phyloP scores from a whole-genome alignment of 2,888 invertebrate species.

The Halictus quadricinctus region DNA sequence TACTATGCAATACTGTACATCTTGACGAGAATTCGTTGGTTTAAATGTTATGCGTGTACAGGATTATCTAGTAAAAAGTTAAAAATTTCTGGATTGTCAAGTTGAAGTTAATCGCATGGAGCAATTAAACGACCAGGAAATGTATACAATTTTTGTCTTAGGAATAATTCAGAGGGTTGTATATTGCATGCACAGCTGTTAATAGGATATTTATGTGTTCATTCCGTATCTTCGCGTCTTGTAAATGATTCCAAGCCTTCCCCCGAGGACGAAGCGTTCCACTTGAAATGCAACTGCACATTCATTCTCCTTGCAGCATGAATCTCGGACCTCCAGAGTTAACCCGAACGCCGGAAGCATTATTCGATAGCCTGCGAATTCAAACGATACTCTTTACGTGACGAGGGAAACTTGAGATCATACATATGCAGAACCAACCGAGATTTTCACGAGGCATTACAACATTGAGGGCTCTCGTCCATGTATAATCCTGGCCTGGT shows the following conservation, averaged over 20 bases:
- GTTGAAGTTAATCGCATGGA: too few species aligned
- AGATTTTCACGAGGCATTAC: constrained; percentile 67
- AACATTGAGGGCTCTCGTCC: constrained; percentile 57
- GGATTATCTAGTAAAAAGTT: too few species aligned
- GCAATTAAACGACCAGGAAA: not conserved
- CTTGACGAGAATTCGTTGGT: too few species aligned
- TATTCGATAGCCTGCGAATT: constrained; percentile 56
- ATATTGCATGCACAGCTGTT: not conserved
- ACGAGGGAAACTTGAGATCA: constrained; percentile 63
- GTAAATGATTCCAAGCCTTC: not conserved
- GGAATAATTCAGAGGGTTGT: not conserved
- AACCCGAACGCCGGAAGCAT: constrained; percentile 40
- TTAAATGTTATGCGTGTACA: too few species aligned
- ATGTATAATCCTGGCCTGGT: constrained; percentile 62
- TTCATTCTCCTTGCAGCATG: constrained; percentile 10
- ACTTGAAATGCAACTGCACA: constrained; percentile 1
- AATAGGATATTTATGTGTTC: not conserved
- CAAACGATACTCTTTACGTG: constrained; percentile 59
- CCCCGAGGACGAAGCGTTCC: not conserved
- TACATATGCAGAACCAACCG: constrained; percentile 63
- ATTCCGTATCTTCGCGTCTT: not conserved
- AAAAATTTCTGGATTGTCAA: too few species aligned
- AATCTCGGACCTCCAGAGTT: constrained; percentile 27
- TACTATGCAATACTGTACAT: too few species aligned
- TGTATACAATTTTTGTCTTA: not conserved